phyloP scores from a whole-genome alignment of 2,888 invertebrate species.

The Eupelmus urozonus region DNA sequence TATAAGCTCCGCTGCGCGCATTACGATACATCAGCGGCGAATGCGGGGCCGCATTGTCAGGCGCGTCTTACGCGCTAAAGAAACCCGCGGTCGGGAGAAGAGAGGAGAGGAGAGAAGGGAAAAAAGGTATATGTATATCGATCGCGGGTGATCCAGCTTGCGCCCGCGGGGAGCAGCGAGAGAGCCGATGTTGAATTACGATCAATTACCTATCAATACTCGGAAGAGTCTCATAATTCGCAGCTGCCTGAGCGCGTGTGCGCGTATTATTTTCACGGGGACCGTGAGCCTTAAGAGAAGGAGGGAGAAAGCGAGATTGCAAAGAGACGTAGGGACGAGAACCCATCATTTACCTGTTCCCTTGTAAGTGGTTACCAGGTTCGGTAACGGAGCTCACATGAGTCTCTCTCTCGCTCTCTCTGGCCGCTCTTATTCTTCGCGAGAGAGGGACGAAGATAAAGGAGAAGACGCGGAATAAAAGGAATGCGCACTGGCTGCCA shows the following conservation, averaged over 20 bases:
- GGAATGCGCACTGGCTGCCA: slow-evolving; percentile 15
- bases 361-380: slow-evolving; percentile 63
- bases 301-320: slow-evolving; percentile 57
- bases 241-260: slow-evolving; percentile 60
- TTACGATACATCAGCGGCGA: background rate
- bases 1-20: slow-evolving; percentile 3
- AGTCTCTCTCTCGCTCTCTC: slow-evolving; percentile 9
- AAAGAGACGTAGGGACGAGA: slow-evolving; percentile 47
- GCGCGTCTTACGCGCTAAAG: background rate
- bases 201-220: slow-evolving; percentile 67
- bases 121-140: no score
- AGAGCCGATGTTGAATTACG: slow-evolving; percentile 60
- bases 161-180: slow-evolving; percentile 5
- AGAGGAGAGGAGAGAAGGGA: background rate
- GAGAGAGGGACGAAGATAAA: slow-evolving; percentile 17
- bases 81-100: background rate
- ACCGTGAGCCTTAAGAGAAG: slow-evolving; percentile 44
- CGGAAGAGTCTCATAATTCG: slow-evolving; percentile 70
- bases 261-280: slow-evolving; percentile 69
- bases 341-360: slow-evolving; percentile 69
- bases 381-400: slow-evolving; percentile 62
- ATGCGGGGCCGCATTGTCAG: no score
- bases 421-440: slow-evolving; percentile 25
- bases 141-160: slow-evolving; percentile 39
- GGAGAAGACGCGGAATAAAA: slow-evolving; percentile 18